Conservation (phyloP, 2,888 invertebrate genomes). For the Eupithecia pulchellata region DNA sequence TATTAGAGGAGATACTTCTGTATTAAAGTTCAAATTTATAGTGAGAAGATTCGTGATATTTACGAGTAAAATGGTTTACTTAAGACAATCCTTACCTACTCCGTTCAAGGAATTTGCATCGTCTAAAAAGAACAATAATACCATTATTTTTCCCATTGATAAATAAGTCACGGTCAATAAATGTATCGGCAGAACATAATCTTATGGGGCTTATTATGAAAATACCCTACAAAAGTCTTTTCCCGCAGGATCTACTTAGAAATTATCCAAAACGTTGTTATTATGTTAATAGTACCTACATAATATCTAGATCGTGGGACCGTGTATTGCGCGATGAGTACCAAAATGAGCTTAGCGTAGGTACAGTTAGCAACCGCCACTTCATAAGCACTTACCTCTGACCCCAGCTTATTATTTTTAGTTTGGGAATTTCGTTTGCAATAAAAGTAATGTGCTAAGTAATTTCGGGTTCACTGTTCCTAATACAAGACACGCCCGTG, state of each 20-base stretch:
- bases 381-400: conserved; percentile 33
- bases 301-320: conserved; percentile 27
- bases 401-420: conserved; percentile 38
- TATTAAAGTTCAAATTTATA: too few species aligned
- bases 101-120: too few species aligned
- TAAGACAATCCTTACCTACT: too few species aligned
- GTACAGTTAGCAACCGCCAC: conserved; percentile 29
- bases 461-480: conserved; percentile 23
- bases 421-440: conserved; percentile 37
- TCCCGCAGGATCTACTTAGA: background rate
- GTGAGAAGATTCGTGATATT: too few species aligned
- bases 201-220: background rate
- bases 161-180: background rate
- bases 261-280: background rate
- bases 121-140: too few species aligned
- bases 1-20: too few species aligned
- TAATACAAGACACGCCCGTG: conserved; percentile 15
- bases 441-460: conserved; percentile 36
- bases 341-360: conserved; percentile 33
- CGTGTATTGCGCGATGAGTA: conserved; percentile 25
- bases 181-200: background rate
- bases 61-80: background rate
- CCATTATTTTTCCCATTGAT: too few species aligned
- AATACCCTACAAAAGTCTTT: background rate
- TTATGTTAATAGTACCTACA: conserved; percentile 2